Evolutionary conservation across 1,140 invertebrate species (phyloP).

Genomic region (Drosophila arizonae): DNA sequence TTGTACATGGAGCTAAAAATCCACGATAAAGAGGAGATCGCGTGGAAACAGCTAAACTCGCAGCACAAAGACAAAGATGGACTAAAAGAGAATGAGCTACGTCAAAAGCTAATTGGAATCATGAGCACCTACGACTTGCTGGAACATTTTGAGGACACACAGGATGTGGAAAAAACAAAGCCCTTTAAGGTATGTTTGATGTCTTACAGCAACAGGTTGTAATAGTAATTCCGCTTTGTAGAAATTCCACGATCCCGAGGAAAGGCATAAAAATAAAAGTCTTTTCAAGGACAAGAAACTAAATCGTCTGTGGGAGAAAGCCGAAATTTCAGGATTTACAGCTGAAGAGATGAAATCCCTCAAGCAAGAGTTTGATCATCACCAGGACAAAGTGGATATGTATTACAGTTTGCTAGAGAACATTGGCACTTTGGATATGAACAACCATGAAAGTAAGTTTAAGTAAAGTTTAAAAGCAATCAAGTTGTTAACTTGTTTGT

Average conservation of each 20-base stretch:
- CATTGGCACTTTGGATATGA: constrained; percentile 84
- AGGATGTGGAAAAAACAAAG: constrained; percentile 85
- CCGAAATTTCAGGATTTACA: constrained; percentile 92
- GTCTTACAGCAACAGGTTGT: constrained; percentile 36
- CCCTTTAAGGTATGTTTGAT: constrained; percentile 82
- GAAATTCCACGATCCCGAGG: constrained; percentile 85
- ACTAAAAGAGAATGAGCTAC: constrained; percentile 90
- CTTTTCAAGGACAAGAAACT: constrained; percentile 95
- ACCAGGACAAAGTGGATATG: constrained; percentile 96
- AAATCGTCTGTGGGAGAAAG: constrained; percentile 95
- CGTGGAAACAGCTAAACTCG: constrained; percentile 90
- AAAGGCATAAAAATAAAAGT: constrained; percentile 88
- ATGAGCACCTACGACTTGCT: constrained; percentile 92
- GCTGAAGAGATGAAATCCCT: constrained; percentile 91
- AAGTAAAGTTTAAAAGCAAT: neutral
- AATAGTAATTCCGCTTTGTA: constrained; percentile 28
- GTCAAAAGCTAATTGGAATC: constrained; percentile 91
- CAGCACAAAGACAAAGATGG: constrained; percentile 94
- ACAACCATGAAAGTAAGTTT: constrained; percentile 87
- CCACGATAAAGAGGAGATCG: constrained; percentile 95
- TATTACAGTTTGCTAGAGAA: constrained; percentile 91
- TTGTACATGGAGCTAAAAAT: constrained; percentile 94
- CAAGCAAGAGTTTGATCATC: constrained; percentile 95
- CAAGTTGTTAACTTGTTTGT: neutral
- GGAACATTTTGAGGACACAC: constrained; percentile 90